Evolutionary conservation across 1,140 invertebrate species (phyloP).

Genomic region (Psix sp.): DNA sequence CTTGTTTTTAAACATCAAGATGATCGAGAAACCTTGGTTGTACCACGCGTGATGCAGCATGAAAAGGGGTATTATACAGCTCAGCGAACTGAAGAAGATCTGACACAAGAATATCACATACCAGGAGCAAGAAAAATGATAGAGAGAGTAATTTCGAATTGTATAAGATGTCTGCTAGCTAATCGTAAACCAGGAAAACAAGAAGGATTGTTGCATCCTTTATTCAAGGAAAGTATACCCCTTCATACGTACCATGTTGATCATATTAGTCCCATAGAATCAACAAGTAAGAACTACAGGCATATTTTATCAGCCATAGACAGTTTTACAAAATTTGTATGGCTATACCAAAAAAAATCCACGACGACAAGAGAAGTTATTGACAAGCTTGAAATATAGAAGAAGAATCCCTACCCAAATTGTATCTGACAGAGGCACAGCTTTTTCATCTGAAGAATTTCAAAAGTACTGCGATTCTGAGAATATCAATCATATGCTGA

Average conservation of each 20-base stretch:
- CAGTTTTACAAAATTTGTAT: conserved; percentile 11
- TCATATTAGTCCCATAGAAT: conserved; percentile 9
- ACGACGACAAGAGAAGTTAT: conserved; percentile 4
- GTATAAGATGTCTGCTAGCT: conserved; percentile 20
- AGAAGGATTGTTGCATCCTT: conserved; percentile 28
- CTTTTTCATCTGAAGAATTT: conserved; percentile 56
- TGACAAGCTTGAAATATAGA: conserved; percentile 3
- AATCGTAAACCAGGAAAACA: conserved; percentile 34
- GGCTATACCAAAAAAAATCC: conserved; percentile 7
- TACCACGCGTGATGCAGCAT: conserved; percentile 41
- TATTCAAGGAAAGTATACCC: conserved; percentile 13
- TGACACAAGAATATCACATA: conserved; percentile 21
- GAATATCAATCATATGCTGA: conserved; percentile 61
- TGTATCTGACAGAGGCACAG: conserved; percentile 4
- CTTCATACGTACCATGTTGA: conserved; percentile 12
- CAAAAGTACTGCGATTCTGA: conserved; percentile 56
- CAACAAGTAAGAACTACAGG: conserved; percentile 5
- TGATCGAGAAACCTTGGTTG: conserved; percentile 22
- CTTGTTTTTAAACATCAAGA: conserved; percentile 1
- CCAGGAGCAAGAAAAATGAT: conserved; percentile 19
- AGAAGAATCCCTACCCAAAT: conserved; percentile 6
- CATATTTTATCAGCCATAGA: conserved; percentile 6
- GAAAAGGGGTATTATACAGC: conserved; percentile 44
- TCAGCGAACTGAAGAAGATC: conserved; percentile 10
- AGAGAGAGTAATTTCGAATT: conserved; percentile 25